phyloP scores from a whole-genome alignment of 2,113 vertebrate species.

The Trogon melanurus region DNA sequence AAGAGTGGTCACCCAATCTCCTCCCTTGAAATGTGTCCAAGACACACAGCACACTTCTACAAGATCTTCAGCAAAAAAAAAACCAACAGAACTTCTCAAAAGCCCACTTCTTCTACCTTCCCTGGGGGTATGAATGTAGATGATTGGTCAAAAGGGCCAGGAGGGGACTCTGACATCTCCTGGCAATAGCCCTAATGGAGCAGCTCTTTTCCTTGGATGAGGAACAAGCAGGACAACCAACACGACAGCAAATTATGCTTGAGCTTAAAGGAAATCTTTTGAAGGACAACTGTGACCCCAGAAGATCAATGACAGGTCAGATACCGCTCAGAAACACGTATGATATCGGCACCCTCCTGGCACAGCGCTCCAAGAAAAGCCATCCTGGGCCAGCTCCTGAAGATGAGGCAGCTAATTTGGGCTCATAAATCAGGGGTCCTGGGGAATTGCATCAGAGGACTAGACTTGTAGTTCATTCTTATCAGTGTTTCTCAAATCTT shows the following conservation, averaged over 20 bases:
- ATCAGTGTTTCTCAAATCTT: conserved; percentile 37
- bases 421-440: not conserved
- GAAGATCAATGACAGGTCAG: conserved; percentile 65
- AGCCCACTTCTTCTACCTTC: not conserved
- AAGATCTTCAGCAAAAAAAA: not conserved
- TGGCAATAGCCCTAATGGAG: not conserved
- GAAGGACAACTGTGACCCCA: conserved; percentile 5
- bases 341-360: conserved; percentile 35
- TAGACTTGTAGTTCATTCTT: conserved; percentile 43
- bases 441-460: not conserved
- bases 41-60: not conserved
- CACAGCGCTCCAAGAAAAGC: not conserved
- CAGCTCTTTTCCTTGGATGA: not conserved
- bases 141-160: not conserved
- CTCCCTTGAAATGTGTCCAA: not conserved
- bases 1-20: not conserved
- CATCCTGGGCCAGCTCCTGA: not conserved
- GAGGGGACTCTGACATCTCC: not conserved
- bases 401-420: conserved; percentile 5
- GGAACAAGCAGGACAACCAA: conserved; percentile 12
- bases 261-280: conserved; percentile 43
- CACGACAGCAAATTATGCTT: not conserved
- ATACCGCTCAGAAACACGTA: not conserved
- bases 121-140: not conserved
- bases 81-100: not conserved